Conservation (phyloP, 2,888 invertebrate genomes). For the Synergus itoensis region DNA sequence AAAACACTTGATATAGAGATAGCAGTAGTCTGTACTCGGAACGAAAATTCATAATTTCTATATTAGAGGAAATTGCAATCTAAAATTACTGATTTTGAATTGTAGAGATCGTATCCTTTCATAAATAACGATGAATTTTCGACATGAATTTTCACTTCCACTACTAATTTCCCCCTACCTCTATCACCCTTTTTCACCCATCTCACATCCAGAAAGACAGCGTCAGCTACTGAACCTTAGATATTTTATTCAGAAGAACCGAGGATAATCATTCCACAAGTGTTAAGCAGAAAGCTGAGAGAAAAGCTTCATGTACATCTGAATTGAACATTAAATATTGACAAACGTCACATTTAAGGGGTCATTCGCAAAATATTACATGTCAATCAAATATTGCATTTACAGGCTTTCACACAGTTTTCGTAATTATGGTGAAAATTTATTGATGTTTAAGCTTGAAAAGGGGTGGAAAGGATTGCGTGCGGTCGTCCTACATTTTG, state of each 20-base stretch:
- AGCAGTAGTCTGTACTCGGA: too few relatives aligned
- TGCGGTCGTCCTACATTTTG: conserved; percentile 59
- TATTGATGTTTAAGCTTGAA: neutral
- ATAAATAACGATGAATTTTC: conserved; percentile 1
- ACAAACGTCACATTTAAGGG: neutral
- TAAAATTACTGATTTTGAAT: neutral
- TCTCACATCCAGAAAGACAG: neutral
- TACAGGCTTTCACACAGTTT: neutral
- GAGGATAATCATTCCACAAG: conserved; percentile 2
- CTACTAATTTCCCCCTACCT: neutral
- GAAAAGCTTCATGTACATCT: neutral
- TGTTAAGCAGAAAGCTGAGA: neutral
- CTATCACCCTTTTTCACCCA: neutral
- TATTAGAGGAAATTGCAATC: too few relatives aligned
- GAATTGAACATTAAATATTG: conserved; percentile 15
- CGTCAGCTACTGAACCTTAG: neutral
- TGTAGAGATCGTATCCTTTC: neutral
- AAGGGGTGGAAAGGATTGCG: conserved; percentile 51
- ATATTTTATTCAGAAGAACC: conserved; percentile 25
- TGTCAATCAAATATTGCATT: neutral
- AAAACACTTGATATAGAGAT: too few relatives aligned
- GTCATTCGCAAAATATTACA: neutral
- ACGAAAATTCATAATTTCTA: too few relatives aligned
- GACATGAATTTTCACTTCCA: conserved; percentile 9
- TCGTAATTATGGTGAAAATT: neutral